Conservation (phyloP, 2,113 vertebrate species). For the Capricornis sumatraensis region DNA sequence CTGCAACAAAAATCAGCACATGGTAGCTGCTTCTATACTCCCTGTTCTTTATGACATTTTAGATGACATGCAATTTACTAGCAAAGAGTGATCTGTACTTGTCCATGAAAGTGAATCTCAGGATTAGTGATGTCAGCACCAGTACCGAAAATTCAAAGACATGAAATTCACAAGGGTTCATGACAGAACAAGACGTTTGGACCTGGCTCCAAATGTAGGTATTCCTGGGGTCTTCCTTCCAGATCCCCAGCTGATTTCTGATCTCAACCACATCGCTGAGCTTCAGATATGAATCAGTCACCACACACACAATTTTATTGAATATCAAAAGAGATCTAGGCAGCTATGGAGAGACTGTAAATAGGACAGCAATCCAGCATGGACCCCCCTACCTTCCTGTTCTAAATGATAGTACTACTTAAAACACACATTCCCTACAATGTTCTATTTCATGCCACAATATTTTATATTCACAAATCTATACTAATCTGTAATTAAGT, state of each 20-base stretch:
- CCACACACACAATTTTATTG: not conserved
- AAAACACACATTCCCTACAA: not conserved
- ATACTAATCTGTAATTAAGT: not conserved
- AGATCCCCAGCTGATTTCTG: not conserved
- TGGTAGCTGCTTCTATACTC: not conserved
- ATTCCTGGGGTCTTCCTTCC: not conserved
- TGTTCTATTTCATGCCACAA: not conserved
- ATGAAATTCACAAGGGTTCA: not conserved
- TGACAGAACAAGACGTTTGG: not conserved
- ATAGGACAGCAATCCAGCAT: fast-evolving
- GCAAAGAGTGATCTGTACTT: not conserved
- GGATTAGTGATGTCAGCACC: not conserved
- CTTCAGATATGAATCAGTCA: not conserved
- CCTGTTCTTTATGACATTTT: not conserved
- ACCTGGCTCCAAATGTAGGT: fast-evolving
- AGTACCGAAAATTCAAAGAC: not conserved
- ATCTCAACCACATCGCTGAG: not conserved
- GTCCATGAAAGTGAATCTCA: fast-evolving
- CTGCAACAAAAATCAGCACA: not conserved
- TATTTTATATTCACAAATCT: not conserved
- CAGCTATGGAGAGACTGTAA: not conserved
- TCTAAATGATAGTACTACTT: not conserved
- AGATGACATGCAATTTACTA: not conserved
- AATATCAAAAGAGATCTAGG: not conserved
- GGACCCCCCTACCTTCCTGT: not conserved